phyloP scores from a whole-genome alignment of 2,888 invertebrate species.

The Stenodera caucasica region DNA sequence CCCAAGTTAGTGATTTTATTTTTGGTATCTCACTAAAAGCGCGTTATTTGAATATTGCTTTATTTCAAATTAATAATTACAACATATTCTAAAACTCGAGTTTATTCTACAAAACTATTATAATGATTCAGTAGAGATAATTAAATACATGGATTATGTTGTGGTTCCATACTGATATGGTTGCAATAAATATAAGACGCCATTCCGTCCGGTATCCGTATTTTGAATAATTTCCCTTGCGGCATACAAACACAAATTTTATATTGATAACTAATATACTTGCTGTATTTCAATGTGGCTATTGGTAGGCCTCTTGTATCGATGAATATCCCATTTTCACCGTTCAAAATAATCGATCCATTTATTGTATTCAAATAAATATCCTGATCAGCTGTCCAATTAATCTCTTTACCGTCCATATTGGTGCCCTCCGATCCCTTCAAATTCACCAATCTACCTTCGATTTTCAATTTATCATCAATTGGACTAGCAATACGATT shows the following conservation, averaged over 20 bases:
- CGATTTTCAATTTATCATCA: slow-evolving; percentile 66
- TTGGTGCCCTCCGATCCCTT: slow-evolving; percentile 79
- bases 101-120: neutral
- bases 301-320: slow-evolving; percentile 73
- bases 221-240: slow-evolving; percentile 77
- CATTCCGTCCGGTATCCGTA: slow-evolving; percentile 67
- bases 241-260: slow-evolving; percentile 92
- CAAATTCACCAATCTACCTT: slow-evolving; percentile 71
- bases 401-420: slow-evolving; percentile 71
- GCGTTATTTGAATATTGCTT: too few species aligned
- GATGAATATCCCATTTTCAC: slow-evolving; percentile 70
- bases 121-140: neutral
- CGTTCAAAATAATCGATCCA: slow-evolving; percentile 71
- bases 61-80: too few species aligned
- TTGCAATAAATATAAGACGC: slow-evolving; percentile 62
- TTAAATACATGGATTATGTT: slow-evolving; percentile 67
- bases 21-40: neutral
- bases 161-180: slow-evolving; percentile 63
- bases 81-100: too few species aligned
- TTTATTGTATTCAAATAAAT: slow-evolving; percentile 75
- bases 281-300: slow-evolving; percentile 57
- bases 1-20: neutral
- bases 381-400: slow-evolving; percentile 78
- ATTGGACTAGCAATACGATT: slow-evolving; percentile 75
- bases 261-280: slow-evolving; percentile 63